Evolutionary conservation across 2,888 invertebrate species (phyloP).

Genomic region (Epirrhoe tristata): DNA sequence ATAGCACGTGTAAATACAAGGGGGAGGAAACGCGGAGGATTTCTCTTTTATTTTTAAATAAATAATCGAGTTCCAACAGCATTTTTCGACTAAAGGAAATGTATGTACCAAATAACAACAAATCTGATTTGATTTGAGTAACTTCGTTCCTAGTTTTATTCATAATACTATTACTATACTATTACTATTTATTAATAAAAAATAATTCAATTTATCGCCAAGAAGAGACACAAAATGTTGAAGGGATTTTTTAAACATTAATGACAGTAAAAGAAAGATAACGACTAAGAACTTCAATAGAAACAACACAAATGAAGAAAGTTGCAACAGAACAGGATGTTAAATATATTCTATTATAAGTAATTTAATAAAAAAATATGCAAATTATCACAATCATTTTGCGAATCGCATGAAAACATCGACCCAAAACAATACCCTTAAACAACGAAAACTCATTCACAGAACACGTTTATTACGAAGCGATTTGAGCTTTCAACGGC

Average conservation of each 20-base stretch:
- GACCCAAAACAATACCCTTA: constrained; percentile 24
- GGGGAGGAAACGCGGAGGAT: constrained; percentile 61
- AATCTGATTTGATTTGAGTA: background rate
- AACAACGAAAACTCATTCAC: constrained; percentile 62
- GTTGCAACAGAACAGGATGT: too few species aligned
- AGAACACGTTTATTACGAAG: constrained; percentile 69
- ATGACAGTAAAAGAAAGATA: too few species aligned
- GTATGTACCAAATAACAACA: background rate
- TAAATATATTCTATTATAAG: too few species aligned
- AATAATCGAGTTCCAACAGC: constrained; percentile 17
- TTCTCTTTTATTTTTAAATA: constrained; percentile 37
- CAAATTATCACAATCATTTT: background rate
- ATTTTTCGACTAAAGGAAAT: background rate
- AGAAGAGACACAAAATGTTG: too few species aligned
- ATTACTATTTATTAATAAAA: too few species aligned
- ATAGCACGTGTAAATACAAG: constrained; percentile 81
- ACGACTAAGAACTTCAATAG: too few species aligned
- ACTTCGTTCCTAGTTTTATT: background rate
- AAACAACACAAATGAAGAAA: too few species aligned
- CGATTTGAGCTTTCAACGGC: constrained; percentile 75
- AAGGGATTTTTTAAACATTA: too few species aligned
- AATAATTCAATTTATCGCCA: too few species aligned
- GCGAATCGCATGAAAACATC: background rate
- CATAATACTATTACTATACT: too few species aligned
- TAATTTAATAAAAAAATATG: background rate